Conservation (phyloP, 1,140 invertebrate genomes). For the Drosophila tropicalis region DNA sequence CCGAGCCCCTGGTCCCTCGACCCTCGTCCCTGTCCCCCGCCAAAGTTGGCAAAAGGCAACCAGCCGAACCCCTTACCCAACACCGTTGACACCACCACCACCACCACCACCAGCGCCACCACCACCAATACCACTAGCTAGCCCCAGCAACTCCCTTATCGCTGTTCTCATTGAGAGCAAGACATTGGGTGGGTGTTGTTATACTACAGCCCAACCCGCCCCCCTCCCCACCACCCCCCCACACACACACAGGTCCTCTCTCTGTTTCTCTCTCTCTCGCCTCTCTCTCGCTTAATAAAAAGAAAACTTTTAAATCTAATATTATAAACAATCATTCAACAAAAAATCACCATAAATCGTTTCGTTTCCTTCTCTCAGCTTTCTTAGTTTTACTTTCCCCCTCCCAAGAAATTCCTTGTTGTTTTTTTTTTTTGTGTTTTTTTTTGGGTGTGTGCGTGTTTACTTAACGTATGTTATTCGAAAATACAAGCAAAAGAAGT, state of each 20-base stretch:
- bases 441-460: conserved; percentile 7
- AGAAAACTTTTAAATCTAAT: background rate
- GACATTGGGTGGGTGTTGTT: conserved; percentile 35
- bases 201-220: background rate
- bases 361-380: too few species aligned
- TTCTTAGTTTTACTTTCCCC: background rate
- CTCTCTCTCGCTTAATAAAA: background rate
- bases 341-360: background rate
- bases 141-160: conserved; percentile 12
- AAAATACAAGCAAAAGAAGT: background rate
- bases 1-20: background rate
- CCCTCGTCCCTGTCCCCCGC: background rate
- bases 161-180: conserved; percentile 8
- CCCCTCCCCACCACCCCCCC: background rate
- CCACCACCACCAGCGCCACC: background rate
- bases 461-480: conserved; percentile 8
- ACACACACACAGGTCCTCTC: background rate
- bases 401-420: background rate
- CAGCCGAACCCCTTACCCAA: conserved; percentile 8
- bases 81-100: background rate
- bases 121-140: background rate
- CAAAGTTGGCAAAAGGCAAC: conserved; percentile 2
- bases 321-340: conserved; percentile 1
- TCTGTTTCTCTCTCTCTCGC: background rate
- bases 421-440: background rate